Conservation (phyloP, 2,888 invertebrate genomes). For the Digitonthophagus gazella region DNA sequence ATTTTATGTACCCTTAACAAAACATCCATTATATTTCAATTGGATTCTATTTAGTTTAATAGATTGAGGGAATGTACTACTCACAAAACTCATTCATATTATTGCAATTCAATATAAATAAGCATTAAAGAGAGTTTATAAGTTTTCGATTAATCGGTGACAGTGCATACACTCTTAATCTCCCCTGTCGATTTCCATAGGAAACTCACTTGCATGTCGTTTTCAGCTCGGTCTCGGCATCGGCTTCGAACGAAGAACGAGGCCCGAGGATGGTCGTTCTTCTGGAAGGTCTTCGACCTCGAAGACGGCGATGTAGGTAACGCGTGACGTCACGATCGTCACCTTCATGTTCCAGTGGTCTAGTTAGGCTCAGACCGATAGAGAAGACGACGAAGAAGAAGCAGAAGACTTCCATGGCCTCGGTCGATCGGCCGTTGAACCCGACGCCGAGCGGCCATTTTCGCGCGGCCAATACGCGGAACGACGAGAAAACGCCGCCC, state of each 20-base stretch:
- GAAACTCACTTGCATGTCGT: not conserved
- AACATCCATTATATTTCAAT: no score
- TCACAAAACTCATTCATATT: no score
- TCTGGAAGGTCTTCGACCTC: constrained; percentile 43
- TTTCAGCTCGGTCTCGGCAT: not conserved
- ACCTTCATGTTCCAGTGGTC: constrained; percentile 51
- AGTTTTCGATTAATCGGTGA: not conserved
- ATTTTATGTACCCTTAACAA: no score
- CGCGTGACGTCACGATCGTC: constrained; percentile 51
- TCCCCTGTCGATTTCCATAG: not conserved
- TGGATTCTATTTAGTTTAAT: no score
- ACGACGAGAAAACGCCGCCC: not conserved
- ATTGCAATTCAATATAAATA: no score
- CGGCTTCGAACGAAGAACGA: not conserved
- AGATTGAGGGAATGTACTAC: no score
- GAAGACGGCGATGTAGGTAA: constrained; percentile 47
- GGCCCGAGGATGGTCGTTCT: not conserved
- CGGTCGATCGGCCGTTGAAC: constrained; percentile 2
- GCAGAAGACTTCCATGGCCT: not conserved
- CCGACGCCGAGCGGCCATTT: constrained; percentile 2
- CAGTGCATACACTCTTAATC: not conserved
- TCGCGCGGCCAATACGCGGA: constrained; percentile 2
- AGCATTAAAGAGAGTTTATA: no score
- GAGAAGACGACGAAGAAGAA: not conserved
- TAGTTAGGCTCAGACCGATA: constrained; percentile 39